Evolutionary conservation across 1,140 invertebrate species (phyloP), one percentile per base, ranked within the genome.

Genomic region (Drosophila pectinifera): DNA sequence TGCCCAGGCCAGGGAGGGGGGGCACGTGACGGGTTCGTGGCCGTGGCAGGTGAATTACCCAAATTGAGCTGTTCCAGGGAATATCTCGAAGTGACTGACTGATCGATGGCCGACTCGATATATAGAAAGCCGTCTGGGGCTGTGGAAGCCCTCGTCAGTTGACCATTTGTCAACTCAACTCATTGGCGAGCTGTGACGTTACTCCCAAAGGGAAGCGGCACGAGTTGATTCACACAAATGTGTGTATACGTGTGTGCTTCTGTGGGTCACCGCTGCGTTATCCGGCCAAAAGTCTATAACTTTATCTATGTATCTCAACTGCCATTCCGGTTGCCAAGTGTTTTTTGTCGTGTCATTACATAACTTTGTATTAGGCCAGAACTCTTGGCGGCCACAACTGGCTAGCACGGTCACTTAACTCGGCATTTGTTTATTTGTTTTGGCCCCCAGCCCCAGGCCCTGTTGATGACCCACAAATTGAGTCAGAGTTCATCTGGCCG

Each of bases 101-200:
- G 64, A 70, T 70, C 62, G 42, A 70, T 48, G 26, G 34, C n/a
- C 39, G 20, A 41, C 13, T 54, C 41, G 45, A 57, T 61, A 56
- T 59, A 56, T 41, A 42, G 24, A 22, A 4, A 16, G 28, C n/a
- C 34, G 64, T 54, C 56, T 62, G 67, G 26, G 36, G 16, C 26
- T 16, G 20, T n/a, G 38, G 38, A 38, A 36, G 38, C 20, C 46
- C 55, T 46, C 65, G 65, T 82, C 83, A 86, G 54, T 86, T 86
- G 82, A 88, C 78, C 63, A 85, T 81, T 86, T 81, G 82, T 78
- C 81, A 85, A 77, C 62, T 85, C 78, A 80, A 85, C 49, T 28
- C 41, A 65, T 65, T 31, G 63, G 24, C 48, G n/a, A 11, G 16
- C 39, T 36, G 14, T 69, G 65, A 54, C 65, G 31, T 55, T 48